phyloP scores from a whole-genome alignment of 2,113 vertebrate genomes.

The Brachyhypopomus occidentalis region DNA sequence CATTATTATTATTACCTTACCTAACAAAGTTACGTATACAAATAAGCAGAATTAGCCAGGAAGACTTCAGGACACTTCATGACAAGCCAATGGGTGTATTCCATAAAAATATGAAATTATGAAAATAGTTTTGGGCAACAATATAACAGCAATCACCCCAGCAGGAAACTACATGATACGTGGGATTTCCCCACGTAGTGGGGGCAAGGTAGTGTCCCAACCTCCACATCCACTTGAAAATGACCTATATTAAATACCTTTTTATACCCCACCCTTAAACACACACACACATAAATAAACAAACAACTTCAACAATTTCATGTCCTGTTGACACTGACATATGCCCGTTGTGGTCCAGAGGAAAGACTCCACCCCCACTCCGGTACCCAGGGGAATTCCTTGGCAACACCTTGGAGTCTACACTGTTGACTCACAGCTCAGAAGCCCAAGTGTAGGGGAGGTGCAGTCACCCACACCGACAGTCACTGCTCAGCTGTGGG shows the following conservation, averaged over 20 bases:
- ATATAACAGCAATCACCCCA: background rate
- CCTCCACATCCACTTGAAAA: background rate
- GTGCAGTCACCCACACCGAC: background rate
- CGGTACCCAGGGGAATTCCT: constrained; percentile 13
- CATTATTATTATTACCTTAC: background rate
- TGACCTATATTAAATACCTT: too few species aligned
- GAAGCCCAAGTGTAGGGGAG: background rate
- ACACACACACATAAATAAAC: background rate
- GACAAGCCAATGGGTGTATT: background rate
- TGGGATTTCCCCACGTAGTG: background rate
- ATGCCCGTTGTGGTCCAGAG: background rate
- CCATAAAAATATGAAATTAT: background rate
- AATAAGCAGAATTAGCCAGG: background rate
- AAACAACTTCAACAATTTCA: too few species aligned
- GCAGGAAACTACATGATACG: background rate
- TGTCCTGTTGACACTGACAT: too few species aligned
- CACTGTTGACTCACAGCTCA: background rate
- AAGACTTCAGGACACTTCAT: background rate
- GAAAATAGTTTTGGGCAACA: background rate
- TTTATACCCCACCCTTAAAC: too few species aligned
- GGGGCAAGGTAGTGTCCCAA: too few species aligned
- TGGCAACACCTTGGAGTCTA: constrained; percentile 15
- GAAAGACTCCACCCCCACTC: background rate
- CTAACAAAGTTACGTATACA: constrained; percentile 13
- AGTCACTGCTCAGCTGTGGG: background rate